Evolutionary conservation across 2,888 invertebrate species (phyloP), one percentile per base, ranked within the genome.

Genomic region (Incurvaria masculella): DNA sequence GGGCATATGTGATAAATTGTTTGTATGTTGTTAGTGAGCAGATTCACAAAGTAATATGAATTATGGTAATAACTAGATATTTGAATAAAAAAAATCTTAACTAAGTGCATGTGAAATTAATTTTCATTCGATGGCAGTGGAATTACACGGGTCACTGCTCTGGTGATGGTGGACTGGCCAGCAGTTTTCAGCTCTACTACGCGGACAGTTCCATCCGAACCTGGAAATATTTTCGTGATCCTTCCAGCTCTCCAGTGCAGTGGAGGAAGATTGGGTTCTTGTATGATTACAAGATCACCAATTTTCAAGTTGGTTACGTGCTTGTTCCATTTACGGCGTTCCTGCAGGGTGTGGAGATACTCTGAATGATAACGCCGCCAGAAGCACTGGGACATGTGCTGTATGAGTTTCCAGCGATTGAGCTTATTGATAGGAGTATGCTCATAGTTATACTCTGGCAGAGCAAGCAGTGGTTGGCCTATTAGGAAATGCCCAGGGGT

Each of bases 401-500:
- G 55, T 4, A 56, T 23, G 8, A 47, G 40, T 38, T 54, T 46
- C 50, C 54, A 55, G 6, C 54, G 21, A 11, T 44, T 21, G 1
- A 47, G 27, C 4, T 41, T 27, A 33, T 40, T 18, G 5, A 40
- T 14, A 10, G 23, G 23, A 16, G 21, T 17, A 23, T 47, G 39
- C n/a, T 46, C 20, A 2, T 17, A 21, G 21, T 33, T 23, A 4
- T 45, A 42, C 26, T 48, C 48, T 10, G 49, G 52, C 21, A 49
- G 4, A 11, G 47, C 48, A 19, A 40, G 38, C 11, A 51, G 19
- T 6, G 53, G 51, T 27, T 51, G 44, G 16, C 57, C 58, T 42
- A 61, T 57, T 6, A 62, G 50, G 46, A 64, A 63, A 49, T 62
- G 62, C 20, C 54, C 54, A 2, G 62, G 59, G 19, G 60, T 61